Base-by-base conservation (phyloP, 1,140 invertebrate genomes). In the Micrasema minimum region DNA sequence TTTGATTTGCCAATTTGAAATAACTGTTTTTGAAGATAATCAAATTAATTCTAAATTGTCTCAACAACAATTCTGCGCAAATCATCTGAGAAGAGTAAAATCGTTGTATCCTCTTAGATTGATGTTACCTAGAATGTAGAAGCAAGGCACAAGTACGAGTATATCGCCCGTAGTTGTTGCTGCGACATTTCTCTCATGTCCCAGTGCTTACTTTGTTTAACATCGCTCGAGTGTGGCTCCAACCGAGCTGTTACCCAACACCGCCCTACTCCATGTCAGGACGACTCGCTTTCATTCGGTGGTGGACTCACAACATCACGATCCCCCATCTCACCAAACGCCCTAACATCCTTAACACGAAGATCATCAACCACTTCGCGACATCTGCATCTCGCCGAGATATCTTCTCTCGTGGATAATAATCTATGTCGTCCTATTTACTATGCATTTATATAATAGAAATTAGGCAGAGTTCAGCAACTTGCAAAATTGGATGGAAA, bases 151-250 rank as follows among this genome's bases (percentile, higher is more conserved):
- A 31, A 2, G 26, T 55, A n/a, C n/a, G n/a, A n/a, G 38, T 55
- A 73, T 74, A 70, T 74, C 72, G 67, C 72, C 68, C 68, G 69
- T 74, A 70, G 62, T 65, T 50, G 31, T 70, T 68, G 65, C 48
- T 64, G 46, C 59, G 62, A 51, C 64, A 67, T 59, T 31, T 45
- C 64, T 64, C 68, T 74, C 72, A 71, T 68, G 69, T 65, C 68
- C 72, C 72, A 68, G 72, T 74, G 72, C 72, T 74, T 74, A 23
- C 18, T 46, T 72, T 72, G 61, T 70, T 72, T 66, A 69, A 72
- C 67, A 74, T 74, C 72, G 67, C 72, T 68, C 61, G 37, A 45
- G 68, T 70, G 72, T 74, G 72, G 72, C 57, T 61, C 43, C 62
- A 66, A 65, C 14, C 55, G 16, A 38, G 35, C 22, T 7, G 6